Evolutionary conservation across 2,113 vertebrate genomes (phyloP).

Genomic region (Hyaena hyaena): DNA sequence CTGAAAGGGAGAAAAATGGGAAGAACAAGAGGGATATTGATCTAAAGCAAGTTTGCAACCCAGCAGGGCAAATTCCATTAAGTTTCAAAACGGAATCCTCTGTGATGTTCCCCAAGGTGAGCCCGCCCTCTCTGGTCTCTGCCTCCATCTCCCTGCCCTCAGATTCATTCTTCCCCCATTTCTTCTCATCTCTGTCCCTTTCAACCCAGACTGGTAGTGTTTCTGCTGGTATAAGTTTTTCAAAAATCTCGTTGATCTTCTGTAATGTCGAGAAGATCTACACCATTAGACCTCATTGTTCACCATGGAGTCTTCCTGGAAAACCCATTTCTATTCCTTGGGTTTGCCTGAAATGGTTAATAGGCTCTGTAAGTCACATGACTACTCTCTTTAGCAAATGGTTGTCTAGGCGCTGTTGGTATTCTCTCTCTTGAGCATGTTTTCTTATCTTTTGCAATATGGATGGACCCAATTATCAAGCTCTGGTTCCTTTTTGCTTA

Average conservation of each 20-base stretch:
- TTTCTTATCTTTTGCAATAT: not conserved
- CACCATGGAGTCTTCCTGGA: not conserved
- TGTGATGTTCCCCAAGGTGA: not conserved
- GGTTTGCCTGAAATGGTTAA: not conserved
- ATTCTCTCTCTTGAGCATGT: not conserved
- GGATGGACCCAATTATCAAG: not conserved
- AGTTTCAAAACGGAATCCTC: not conserved
- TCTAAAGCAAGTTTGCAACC: not conserved
- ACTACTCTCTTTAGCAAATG: not conserved
- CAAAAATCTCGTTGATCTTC: not conserved
- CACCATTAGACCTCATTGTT: not conserved
- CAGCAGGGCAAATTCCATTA: not conserved
- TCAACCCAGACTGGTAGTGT: not conserved
- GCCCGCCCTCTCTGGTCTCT: not conserved
- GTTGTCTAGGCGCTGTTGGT: not conserved
- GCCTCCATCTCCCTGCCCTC: not conserved
- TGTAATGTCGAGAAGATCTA: not conserved
- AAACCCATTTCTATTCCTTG: not conserved
- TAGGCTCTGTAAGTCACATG: not conserved
- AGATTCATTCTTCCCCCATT: not conserved
- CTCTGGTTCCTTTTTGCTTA: not conserved
- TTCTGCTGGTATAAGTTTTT: not conserved
- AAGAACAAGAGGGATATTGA: not conserved
- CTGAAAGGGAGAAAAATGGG: not conserved
- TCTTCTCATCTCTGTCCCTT: not conserved